A percentile compares a stretch with the other conserved stretches of the same genome.
These are phyloP conservation scores for Catharus minimus DNA, from an alignment of 2,113 vertebrate genomes.

Conservation along the genomic window DNA sequence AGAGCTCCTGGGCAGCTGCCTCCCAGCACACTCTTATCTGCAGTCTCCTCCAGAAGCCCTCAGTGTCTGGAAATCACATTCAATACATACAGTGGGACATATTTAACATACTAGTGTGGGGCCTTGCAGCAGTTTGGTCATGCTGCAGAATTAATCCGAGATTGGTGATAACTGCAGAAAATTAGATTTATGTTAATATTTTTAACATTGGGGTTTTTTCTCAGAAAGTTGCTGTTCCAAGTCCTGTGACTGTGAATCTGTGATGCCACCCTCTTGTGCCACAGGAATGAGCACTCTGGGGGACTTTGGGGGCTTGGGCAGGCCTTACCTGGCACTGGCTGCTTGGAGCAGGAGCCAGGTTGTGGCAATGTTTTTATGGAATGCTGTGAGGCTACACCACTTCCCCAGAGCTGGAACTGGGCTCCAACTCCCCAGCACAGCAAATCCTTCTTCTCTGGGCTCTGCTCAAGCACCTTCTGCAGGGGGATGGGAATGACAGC, in stretches of 20 bases:
- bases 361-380: not conserved
- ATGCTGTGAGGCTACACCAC: not conserved
- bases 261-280: not conserved
- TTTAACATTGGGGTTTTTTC: fast-evolving
- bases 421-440: not conserved
- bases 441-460: not conserved
- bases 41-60: not conserved
- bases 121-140: not conserved
- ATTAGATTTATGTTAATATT: not conserved
- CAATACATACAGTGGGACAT: not conserved
- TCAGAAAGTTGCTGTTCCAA: not conserved
- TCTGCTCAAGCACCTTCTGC: not conserved
- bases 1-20: not conserved
- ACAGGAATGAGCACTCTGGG: not conserved
- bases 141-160: not conserved
- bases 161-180: not conserved
- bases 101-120: not conserved
- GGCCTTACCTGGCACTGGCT: too few species aligned
- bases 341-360: too few species aligned
- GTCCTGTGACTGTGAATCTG: not conserved
- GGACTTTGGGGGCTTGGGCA: not conserved
- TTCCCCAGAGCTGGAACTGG: not conserved
- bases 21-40: not conserved
- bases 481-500: too few species aligned
- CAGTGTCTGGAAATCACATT: not conserved